Percentiles rank a stretch among this genome's conserved stretches.
Conservation (phyloP, 2,113 vertebrate genomes). For the Argyrosomus japonicus region DNA sequence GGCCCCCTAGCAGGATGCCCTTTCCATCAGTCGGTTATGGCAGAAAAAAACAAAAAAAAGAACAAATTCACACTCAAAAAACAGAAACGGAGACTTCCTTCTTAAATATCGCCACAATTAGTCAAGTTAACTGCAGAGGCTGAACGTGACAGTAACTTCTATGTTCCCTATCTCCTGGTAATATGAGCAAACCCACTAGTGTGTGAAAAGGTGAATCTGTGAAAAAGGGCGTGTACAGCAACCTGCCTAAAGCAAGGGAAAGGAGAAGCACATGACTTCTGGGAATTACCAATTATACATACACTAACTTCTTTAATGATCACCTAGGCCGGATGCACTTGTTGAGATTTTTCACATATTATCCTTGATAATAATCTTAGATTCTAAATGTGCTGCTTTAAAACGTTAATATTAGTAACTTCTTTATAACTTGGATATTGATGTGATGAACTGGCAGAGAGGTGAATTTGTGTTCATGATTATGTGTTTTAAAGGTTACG, state of each 20-base stretch:
- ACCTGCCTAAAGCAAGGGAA: neutral
- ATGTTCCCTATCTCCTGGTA: too few relatives aligned
- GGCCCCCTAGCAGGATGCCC: slow-evolving; percentile 39
- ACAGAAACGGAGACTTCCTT: neutral
- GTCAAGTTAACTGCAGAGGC: neutral
- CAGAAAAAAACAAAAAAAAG: neutral
- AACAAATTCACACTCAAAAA: neutral
- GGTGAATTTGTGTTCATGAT: neutral
- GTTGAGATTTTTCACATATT: too few relatives aligned
- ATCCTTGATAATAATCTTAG: too few relatives aligned
- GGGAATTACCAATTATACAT: neutral
- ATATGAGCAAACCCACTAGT: neutral
- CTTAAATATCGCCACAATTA: neutral
- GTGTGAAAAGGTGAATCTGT: neutral
- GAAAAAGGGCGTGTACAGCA: slow-evolving; percentile 13
- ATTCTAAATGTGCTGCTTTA: too few relatives aligned
- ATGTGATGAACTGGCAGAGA: neutral
- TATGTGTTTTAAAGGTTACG: neutral
- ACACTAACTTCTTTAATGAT: too few relatives aligned
- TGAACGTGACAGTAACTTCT: neutral
- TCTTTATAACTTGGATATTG: neutral
- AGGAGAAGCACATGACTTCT: neutral
- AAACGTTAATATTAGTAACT: neutral
- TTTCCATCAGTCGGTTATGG: slow-evolving; percentile 50
- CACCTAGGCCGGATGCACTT: too few relatives aligned